Base-by-base conservation (phyloP, 2,888 invertebrate species). In the Scrobipalpa atriplicella region DNA sequence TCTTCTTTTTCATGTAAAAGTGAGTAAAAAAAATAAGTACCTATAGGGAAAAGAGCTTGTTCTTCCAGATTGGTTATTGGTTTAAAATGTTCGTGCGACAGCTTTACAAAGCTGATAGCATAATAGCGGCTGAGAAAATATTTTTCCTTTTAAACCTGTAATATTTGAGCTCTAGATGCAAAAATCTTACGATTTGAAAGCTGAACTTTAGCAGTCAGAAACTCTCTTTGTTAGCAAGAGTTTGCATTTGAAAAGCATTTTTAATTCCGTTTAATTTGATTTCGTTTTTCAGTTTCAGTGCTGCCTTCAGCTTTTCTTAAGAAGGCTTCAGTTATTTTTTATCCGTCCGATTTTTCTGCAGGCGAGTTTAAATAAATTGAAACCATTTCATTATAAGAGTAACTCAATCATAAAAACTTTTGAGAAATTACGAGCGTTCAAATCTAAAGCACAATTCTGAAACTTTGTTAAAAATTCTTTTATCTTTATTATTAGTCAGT, bases 221-320 rank as follows among this genome's bases (percentile, higher is more conserved):
- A 54, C n/a, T 38, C 63, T 21, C 64, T 64, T 64, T 64, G 64
- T 39, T 54, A 11, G 29, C 47, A 47, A 36, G 13, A 56, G 36
- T 64, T 64, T 56, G 63, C 39, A 29, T 56, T 62, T 64, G 29
- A 13, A 51, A 54, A 64, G 64, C 38, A 47, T 41, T 64, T 56
- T 56, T 54, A 64, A 64, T 64, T 64, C 36, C 18, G n/a, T 41
- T 56, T 64, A 56, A 64, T 64, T 64, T 64, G 51, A 64, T 64
- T 64, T 64, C 16, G 19, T 62, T 41, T 62, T 62, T 47, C 41
- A 62, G 61, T 16, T 61, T 16, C 61, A 61, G 18, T 61, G 41
- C 39, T 16, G 19, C 6, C 41, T 61, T 18, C 38, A 36, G 18
- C 18, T 3, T 41, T 19, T 18, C 41, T 61, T 41, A 41, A 61